Percentiles rank a stretch among this genome's conserved stretches.
Conservation (phyloP, 2,797 vertebrate genomes). For the Sebastes kiyomatsui region DNA sequence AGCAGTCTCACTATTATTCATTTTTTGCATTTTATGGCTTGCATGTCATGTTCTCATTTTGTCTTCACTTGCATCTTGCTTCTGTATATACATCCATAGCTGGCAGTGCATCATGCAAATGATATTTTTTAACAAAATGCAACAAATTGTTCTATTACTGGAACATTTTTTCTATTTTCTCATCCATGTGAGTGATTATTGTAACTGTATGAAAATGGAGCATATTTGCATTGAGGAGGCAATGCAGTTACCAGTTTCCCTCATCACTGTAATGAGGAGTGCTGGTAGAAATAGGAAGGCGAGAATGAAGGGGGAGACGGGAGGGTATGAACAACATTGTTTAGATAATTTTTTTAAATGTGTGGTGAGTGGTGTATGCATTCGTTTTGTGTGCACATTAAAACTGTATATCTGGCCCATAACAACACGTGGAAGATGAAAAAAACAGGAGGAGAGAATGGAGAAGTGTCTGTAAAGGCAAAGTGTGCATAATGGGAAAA, state of each 20-base stretch:
- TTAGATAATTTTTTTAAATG: not conserved
- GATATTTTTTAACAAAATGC: not conserved
- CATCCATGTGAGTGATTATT: not conserved
- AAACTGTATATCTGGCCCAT: not conserved
- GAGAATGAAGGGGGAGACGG: not conserved
- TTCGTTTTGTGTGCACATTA: not conserved
- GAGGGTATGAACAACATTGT: not conserved
- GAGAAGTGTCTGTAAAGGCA: not conserved
- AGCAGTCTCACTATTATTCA: not conserved
- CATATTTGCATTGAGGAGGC: conserved; percentile 7
- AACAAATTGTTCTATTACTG: not conserved
- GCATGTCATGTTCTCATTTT: not conserved
- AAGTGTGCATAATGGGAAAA: not conserved
- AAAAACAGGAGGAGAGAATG: not conserved
- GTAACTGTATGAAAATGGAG: not conserved
- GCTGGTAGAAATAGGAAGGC: not conserved
- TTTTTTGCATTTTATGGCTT: not conserved
- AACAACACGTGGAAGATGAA: not conserved
- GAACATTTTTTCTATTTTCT: not conserved
- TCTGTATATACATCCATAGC: not conserved
- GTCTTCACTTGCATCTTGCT: not conserved
- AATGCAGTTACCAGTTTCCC: not conserved
- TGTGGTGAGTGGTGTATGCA: not conserved
- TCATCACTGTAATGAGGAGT: conserved; percentile 5
- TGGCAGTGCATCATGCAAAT: not conserved